Percentiles rank a stretch among this genome's conserved stretches.
phyloP scores from a whole-genome alignment of 2,888 invertebrate species.

The Antheraea yamamai region DNA sequence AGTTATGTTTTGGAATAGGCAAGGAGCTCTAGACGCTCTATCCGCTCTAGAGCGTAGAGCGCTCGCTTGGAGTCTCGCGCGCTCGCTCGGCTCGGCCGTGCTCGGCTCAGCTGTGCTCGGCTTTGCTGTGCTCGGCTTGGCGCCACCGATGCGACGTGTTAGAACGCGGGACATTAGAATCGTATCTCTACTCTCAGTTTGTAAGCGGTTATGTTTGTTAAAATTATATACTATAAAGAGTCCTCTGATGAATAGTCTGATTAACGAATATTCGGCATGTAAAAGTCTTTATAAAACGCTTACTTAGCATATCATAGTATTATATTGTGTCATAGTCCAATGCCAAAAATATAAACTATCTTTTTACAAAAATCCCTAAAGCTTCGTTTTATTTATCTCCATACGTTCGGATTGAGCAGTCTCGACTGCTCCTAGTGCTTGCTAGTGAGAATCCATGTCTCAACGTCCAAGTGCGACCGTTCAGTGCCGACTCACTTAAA shows the following conservation, averaged over 20 bases:
- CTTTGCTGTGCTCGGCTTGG: not conserved
- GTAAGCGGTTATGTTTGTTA: constrained; percentile 81
- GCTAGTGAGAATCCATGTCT: not conserved
- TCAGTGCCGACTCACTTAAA: not conserved
- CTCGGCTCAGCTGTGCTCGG: not conserved
- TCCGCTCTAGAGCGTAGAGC: constrained; percentile 46
- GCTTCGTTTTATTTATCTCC: constrained; percentile 76
- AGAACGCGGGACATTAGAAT: constrained; percentile 39
- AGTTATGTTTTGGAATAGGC: constrained; percentile 77
- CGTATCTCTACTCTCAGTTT: constrained; percentile 75
- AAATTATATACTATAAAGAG: constrained; percentile 79
- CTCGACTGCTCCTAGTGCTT: constrained; percentile 28
- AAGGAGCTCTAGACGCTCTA: constrained; percentile 54
- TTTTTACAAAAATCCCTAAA: constrained; percentile 81
- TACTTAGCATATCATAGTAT: constrained; percentile 83
- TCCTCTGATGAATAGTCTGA: constrained; percentile 82
- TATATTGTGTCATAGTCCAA: constrained; percentile 83
- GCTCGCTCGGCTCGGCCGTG: constrained; percentile 59
- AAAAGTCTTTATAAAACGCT: constrained; percentile 83
- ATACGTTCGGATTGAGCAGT: constrained; percentile 32
- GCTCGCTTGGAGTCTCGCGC: constrained; percentile 68
- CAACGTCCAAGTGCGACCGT: not conserved
- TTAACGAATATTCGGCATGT: constrained; percentile 82
- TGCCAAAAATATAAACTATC: constrained; percentile 83
- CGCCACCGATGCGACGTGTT: not conserved